Evolutionary conservation across 2,113 vertebrate genomes (phyloP).

Genomic region (Gavialis gangeticus): DNA sequence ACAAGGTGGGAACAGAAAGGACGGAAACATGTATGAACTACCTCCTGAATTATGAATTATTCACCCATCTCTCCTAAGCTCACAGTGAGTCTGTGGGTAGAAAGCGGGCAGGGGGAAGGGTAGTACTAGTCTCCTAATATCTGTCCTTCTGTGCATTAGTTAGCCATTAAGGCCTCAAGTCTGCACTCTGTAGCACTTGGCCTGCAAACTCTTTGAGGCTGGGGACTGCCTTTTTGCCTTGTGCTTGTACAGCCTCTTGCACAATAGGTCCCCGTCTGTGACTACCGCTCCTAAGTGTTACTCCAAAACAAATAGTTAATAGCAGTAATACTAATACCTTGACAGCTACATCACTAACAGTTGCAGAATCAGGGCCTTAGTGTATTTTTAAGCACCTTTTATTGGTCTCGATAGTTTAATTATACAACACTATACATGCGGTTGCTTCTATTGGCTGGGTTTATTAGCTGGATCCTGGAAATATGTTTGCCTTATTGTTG

Average conservation of each 20-base stretch:
- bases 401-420: not conserved
- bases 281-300: not conserved
- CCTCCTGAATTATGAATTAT: not conserved
- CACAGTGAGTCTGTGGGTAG: no score
- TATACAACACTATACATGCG: not conserved
- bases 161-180: not conserved
- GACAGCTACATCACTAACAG: not conserved
- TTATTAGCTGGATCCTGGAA: constrained; percentile 1
- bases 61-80: not conserved
- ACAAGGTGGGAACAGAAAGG: not conserved
- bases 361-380: not conserved
- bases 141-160: not conserved
- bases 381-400: not conserved
- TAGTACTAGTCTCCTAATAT: not conserved
- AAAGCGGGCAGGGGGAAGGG: not conserved
- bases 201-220: not conserved
- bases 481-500: not conserved
- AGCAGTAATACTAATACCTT: not conserved
- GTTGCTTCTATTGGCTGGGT: not conserved
- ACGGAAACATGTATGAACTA: not conserved
- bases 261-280: not conserved
- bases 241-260: not conserved
- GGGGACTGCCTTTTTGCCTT: not conserved
- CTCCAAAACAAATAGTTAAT: not conserved
- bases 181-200: not conserved